Evolutionary conservation across 2,113 vertebrate species (phyloP), one percentile per base, ranked within the genome.

Genomic region (Xiphophorus hellerii): DNA sequence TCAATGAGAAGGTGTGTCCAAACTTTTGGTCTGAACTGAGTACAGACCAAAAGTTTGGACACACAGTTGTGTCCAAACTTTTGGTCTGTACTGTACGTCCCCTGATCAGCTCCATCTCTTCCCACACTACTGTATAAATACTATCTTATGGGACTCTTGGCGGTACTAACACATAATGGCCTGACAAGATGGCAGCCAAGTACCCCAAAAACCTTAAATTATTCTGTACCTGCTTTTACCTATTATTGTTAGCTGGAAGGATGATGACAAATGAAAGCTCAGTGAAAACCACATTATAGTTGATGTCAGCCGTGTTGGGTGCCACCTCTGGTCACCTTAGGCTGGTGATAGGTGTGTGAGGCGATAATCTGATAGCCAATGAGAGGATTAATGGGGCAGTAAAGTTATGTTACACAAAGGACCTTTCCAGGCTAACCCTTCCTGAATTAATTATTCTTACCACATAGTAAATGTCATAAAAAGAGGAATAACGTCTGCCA

Each of bases 311-410:
- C 51, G 65, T 64, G n/a, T 44, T 69, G 39, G 71, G 39, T 13
- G 2, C 2, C 73, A 13, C 74, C 42, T 73, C 15, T 84, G 62
- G 54, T 73, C 44, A 72, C 48, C 17, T 22, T 63, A 44, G 15
- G 3, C 28, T 68, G 69, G 67, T 81, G 82, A 81, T 82, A 71
- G 84, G 39, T 14, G 17, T 28, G 42, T 60, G 70, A 64, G 80
- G 61, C 62, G 65, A 82, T 86, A 83, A 87, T 83, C 83, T 87
- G 68, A 84, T 80, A 60, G 73, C 62, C 71, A 76, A 70, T 82
- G 84, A 80, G 67, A 90, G 66, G 87, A 82, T 84, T 88, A n/a
- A 66, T 5, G 74, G 6, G 6, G 27, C 44, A 58, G 65, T 27
- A 74, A 77, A 62, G 17, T 64, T 75, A 42, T 80, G 33, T 71